Percentiles rank a stretch among this genome's conserved stretches.
Evolutionary conservation across 2,113 vertebrate genomes (phyloP).

Genomic region (Brachypteracias leptosomus): DNA sequence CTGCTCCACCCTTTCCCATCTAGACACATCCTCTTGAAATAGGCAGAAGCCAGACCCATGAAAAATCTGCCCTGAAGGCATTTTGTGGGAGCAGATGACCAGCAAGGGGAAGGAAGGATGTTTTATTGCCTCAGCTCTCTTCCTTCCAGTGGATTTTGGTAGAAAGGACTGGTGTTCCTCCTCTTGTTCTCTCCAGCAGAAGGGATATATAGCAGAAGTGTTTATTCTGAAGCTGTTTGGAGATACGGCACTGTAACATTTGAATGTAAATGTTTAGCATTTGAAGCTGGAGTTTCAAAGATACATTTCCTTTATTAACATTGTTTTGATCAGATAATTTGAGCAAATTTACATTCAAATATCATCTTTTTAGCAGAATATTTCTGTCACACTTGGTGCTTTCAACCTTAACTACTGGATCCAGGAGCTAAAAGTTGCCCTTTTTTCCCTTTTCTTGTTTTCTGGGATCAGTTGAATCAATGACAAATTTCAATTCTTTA

Average conservation of each 20-base stretch:
- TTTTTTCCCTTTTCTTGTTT: not conserved
- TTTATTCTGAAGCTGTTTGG: not conserved
- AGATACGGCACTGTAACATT: not conserved
- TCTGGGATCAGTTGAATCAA: not conserved
- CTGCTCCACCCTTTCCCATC: constrained; percentile 23
- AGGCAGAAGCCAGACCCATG: not conserved
- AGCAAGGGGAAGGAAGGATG: constrained; percentile 45
- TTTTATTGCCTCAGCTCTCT: constrained; percentile 19
- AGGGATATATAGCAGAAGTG: not conserved
- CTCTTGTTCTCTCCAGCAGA: not conserved
- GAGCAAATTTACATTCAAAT: not conserved
- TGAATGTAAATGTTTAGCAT: not conserved
- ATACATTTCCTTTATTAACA: not conserved
- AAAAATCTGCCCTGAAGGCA: not conserved
- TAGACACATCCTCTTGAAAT: not conserved
- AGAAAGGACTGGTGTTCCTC: not conserved
- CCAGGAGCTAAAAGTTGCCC: not conserved
- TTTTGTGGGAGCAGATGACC: constrained; percentile 11
- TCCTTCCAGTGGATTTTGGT: constrained; percentile 36
- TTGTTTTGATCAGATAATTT: not conserved
- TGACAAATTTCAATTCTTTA: not conserved
- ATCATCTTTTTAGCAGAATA: not conserved
- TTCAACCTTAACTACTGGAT: not conserved
- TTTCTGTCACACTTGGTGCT: not conserved
- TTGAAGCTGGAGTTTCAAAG: not conserved